A percentile compares a stretch with the other conserved stretches of the same genome.
Evolutionary conservation across 2,888 invertebrate genomes (phyloP).

Genomic region (Drosophila meridionalis): DNA sequence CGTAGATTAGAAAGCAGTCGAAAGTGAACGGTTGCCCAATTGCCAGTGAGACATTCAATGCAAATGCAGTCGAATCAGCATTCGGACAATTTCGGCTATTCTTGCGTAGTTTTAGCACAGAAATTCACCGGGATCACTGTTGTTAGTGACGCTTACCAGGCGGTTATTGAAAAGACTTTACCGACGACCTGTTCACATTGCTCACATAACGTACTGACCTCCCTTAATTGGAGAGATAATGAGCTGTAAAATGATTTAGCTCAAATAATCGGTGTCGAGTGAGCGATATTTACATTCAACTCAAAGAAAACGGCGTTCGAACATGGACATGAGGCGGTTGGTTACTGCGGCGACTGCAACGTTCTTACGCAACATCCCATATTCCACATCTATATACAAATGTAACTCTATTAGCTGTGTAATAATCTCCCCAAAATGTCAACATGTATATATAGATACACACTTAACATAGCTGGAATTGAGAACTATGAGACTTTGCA

Average conservation of each 20-base stretch:
- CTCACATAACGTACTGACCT: too few species aligned
- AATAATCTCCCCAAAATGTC: slow-evolving; percentile 52
- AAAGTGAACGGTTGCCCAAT: too few species aligned
- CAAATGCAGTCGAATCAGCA: neutral
- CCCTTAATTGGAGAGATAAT: too few species aligned
- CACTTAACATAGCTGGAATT: slow-evolving; percentile 91
- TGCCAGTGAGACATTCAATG: too few species aligned
- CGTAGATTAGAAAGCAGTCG: too few species aligned
- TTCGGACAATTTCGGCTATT: too few species aligned
- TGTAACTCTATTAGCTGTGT: slow-evolving; percentile 6
- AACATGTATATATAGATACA: slow-evolving; percentile 85
- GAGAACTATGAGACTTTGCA: slow-evolving; percentile 91
- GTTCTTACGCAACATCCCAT: neutral
- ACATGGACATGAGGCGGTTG: neutral
- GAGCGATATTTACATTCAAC: neutral
- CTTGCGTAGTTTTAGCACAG: neutral
- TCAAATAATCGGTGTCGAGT: neutral
- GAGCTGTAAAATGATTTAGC: too few species aligned
- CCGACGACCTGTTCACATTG: too few species aligned
- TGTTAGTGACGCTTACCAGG: neutral
- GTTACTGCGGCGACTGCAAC: neutral
- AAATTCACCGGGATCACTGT: neutral
- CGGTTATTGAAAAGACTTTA: too few species aligned
- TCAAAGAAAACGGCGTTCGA: neutral
- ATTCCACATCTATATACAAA: neutral